phyloP scores from a whole-genome alignment of 2,888 invertebrate species.

The Habrosyne pyritoides region DNA sequence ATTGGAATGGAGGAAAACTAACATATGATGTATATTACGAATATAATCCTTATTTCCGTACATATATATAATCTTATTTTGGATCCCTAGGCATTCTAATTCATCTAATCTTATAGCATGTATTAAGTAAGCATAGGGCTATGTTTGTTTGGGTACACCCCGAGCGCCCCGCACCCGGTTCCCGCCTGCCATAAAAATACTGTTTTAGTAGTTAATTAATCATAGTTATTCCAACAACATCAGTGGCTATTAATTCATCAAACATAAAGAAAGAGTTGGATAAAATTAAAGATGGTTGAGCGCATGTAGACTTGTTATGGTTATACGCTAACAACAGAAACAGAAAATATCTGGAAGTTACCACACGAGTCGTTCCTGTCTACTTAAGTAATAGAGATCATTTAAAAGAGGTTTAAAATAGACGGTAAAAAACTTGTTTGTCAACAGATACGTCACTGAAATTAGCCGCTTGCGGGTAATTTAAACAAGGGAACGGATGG shows the following conservation, averaged over 20 bases:
- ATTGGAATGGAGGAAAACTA: constrained; percentile 2
- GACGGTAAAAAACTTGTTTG: constrained; percentile 45
- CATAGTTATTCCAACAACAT: constrained; percentile 48
- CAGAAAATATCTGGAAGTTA: neutral
- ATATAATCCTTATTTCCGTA: constrained; percentile 11
- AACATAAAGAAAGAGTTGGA: neutral
- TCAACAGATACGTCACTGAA: constrained; percentile 70
- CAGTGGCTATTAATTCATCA: neutral
- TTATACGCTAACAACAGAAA: neutral
- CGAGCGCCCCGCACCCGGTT: constrained; percentile 25
- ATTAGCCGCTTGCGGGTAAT: constrained; percentile 70
- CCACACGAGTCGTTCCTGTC: too few species aligned
- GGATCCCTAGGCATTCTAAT: neutral
- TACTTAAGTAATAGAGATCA: too few species aligned
- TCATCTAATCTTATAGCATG: constrained; percentile 23
- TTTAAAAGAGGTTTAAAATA: neutral
- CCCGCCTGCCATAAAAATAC: constrained; percentile 46
- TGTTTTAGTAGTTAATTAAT: constrained; percentile 65
- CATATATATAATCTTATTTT: neutral
- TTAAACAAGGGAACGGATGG: constrained; percentile 65
- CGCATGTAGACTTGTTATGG: neutral
- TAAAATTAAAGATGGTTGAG: constrained; percentile 1
- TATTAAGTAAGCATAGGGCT: constrained; percentile 13
- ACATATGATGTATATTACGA: neutral
- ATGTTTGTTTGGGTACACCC: constrained; percentile 43